These are phyloP conservation scores for Pammene fasciana DNA, from an alignment of 2,888 invertebrate genomes.

Conservation along the genomic window DNA sequence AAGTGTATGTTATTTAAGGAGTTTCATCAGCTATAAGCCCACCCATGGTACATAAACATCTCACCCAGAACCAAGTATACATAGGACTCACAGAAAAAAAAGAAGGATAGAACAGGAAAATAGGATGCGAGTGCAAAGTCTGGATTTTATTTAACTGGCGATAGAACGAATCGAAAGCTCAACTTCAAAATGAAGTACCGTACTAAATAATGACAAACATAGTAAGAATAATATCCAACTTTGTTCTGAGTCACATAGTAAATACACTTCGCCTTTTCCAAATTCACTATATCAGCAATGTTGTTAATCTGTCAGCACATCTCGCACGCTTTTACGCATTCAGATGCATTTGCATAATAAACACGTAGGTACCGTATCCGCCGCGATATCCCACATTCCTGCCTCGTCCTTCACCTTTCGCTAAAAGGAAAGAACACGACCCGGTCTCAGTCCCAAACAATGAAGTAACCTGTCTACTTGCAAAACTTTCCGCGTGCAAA, in stretches of 20 bases:
- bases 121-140: no score
- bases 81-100: no score
- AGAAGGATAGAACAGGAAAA: no score
- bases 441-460: slow-evolving; percentile 66
- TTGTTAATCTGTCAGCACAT: slow-evolving; percentile 44
- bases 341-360: slow-evolving; percentile 63
- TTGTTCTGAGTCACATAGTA: background rate
- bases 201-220: no score
- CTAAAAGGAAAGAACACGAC: slow-evolving; percentile 66
- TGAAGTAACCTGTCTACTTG: slow-evolving; percentile 63
- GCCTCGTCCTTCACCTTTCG: slow-evolving; percentile 75
- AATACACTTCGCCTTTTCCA: background rate
- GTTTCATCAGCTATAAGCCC: no score
- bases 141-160: no score
- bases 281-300: slow-evolving; percentile 12
- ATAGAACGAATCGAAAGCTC: no score
- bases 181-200: no score
- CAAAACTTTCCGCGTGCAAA: slow-evolving; percentile 70
- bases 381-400: slow-evolving; percentile 62
- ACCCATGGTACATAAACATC: no score
- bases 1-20: no score
- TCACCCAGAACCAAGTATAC: no score
- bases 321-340: slow-evolving; percentile 47
- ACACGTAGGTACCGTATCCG: slow-evolving; percentile 44
- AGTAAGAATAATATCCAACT: background rate